A percentile compares a stretch with the other conserved stretches of the same genome.
Conservation (phyloP, 2,113 vertebrate genomes). For the Dasyornis broadbenti region DNA sequence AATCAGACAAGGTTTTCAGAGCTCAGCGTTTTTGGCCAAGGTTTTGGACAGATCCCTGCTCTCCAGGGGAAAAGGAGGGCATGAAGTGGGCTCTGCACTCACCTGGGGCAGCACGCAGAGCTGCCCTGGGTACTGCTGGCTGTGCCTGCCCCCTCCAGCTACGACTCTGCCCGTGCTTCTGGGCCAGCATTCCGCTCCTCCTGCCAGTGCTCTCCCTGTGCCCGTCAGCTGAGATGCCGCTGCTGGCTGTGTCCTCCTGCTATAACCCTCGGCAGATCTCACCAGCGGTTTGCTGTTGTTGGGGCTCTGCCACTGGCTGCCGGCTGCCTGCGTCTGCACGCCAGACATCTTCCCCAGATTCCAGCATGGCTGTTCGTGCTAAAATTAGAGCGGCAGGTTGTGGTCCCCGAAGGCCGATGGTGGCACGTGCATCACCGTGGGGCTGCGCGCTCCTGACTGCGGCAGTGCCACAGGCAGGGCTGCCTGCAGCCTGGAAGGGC, state of each 20-base stretch:
- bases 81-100: neutral
- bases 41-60: neutral
- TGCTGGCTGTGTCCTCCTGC: neutral
- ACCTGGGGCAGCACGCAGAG: rapidly evolving
- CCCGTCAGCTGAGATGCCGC: neutral
- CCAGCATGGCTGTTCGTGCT: neutral
- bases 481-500: neutral
- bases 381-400: neutral
- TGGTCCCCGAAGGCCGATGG: rapidly evolving
- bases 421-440: rapidly evolving
- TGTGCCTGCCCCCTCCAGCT: neutral
- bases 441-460: rapidly evolving
- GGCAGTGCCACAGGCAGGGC: rapidly evolving
- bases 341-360: neutral
- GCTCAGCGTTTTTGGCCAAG: neutral
- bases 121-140: neutral
- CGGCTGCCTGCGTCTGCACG: neutral
- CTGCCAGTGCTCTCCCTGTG: rapidly evolving
- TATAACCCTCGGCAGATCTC: neutral
- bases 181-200: neutral
- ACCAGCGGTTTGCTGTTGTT: neutral
- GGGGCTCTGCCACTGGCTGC: conserved; percentile 18
- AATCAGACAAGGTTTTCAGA: neutral
- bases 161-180: neutral
- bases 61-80: neutral